Conservation (phyloP, 1,140 invertebrate genomes). For the Oedothorax gibbosus region DNA sequence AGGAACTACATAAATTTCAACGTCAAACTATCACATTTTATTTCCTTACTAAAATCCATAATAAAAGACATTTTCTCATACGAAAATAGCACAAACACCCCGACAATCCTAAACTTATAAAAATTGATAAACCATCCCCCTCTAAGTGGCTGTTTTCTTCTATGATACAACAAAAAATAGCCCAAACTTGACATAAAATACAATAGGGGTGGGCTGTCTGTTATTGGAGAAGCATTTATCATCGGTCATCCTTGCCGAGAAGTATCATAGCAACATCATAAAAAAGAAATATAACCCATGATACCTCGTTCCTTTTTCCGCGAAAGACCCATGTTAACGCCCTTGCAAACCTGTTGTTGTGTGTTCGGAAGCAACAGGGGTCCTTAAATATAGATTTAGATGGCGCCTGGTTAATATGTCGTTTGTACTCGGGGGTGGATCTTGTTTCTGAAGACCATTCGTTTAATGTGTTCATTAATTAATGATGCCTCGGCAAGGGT, state of each 20-base stretch:
- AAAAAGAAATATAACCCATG: constrained; percentile 30
- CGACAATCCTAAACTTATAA: too few relatives aligned
- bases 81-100: too few relatives aligned
- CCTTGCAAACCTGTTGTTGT: constrained; percentile 17
- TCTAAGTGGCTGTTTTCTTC: too few relatives aligned
- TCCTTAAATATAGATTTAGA: constrained; percentile 46
- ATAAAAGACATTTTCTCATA: too few relatives aligned
- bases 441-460: background rate
- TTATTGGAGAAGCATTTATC: constrained; percentile 26
- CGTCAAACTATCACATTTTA: too few relatives aligned
- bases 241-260: constrained; percentile 16
- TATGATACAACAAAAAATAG: too few relatives aligned
- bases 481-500: constrained; percentile 3
- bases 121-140: too few relatives aligned
- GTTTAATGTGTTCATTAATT: constrained; percentile 29
- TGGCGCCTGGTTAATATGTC: constrained; percentile 3
- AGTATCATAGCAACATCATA: constrained; percentile 37
- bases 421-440: background rate
- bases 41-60: too few relatives aligned
- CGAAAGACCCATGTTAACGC: constrained; percentile 10
- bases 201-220: constrained; percentile 14
- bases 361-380: constrained; percentile 30
- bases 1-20: too few relatives aligned
- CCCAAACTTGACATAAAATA: background rate
- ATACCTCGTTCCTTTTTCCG: constrained; percentile 11